Evolutionary conservation across 1,140 invertebrate genomes (phyloP), one percentile per base, ranked within the genome.

Genomic region (Nixonia krombeini): DNA sequence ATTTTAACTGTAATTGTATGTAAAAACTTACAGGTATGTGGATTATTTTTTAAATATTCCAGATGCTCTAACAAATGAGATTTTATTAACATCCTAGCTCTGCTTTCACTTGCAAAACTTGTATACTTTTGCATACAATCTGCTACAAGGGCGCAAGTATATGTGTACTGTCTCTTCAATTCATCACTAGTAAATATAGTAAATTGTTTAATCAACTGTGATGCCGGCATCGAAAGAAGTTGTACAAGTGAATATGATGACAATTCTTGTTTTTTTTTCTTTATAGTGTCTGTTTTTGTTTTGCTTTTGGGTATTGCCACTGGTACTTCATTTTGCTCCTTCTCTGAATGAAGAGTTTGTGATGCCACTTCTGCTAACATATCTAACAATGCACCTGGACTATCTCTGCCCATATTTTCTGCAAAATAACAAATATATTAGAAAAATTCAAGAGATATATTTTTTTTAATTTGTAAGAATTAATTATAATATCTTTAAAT

Each of bases 61-160:
- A 88, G 72, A 71, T 88, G 87, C 15, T 85, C 76, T 2, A 73
- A 72, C 18, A 90, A 71, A 70, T 90, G 89, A 4, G 73, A 77
- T 61, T 86, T 88, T 52, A 90, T 88, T 25, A 85, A 85, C 50
- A 82, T 77, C 61, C 86, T 80, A 0, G 88, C 88, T 68, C 80
- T 85, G 16, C 76, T 82, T 74, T 90, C 89, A 69, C 86, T 88
- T 1, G 88, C 88, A 82, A 89, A 89, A 75, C 88, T 89, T 2
- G 83, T 86, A 56, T 86, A 88, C 25, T 79, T 85, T 55, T 86
- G 80, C 6, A 78, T 65, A 56, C 89, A 90, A 10, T 73, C 73
- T 10, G 82, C 72, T 9, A 87, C 75, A 26, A 90, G 69, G 25
- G 79, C 80, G 72, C 89, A 90, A 1, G 83, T 83, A 57, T 86